These are phyloP conservation scores for Thermophis baileyi DNA, from an alignment of 2,113 vertebrate genomes.

Conservation along the genomic window DNA sequence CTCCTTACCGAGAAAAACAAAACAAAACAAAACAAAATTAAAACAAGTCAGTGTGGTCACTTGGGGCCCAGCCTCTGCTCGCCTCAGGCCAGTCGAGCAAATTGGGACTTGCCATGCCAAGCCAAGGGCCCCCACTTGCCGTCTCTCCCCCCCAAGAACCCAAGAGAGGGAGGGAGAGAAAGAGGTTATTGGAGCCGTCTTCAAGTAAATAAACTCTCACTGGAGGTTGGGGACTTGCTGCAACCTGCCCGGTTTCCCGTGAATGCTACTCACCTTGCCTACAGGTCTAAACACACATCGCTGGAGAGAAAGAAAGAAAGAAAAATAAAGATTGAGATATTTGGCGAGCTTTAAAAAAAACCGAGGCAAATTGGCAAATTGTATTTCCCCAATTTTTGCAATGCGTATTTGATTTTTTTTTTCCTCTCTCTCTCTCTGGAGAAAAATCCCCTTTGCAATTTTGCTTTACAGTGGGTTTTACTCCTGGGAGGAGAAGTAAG, in stretches of 20 bases:
- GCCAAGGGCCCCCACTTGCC: not conserved
- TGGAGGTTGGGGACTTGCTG: not conserved
- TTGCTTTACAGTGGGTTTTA: not conserved
- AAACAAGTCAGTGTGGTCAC: not conserved
- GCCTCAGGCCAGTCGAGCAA: not conserved
- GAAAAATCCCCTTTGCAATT: too few relatives aligned
- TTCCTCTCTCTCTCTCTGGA: too few relatives aligned
- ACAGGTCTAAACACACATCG: not conserved
- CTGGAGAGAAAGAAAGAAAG: not conserved
- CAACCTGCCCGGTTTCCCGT: rapidly evolving
- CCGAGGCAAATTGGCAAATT: too few relatives aligned
- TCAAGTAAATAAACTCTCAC: not conserved
- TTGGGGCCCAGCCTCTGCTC: not conserved
- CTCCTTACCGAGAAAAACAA: not conserved
- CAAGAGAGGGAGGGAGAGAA: not conserved
- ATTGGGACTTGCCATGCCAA: not conserved
- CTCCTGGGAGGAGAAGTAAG: not conserved
- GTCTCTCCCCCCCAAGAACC: not conserved
- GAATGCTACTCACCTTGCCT: not conserved
- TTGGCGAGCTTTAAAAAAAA: not conserved
- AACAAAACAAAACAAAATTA: not conserved
- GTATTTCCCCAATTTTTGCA: not conserved
- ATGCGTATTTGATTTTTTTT: not conserved
- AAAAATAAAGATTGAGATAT: not conserved
- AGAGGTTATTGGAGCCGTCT: not conserved